A percentile compares a stretch with the other conserved stretches of the same genome.
These are phyloP conservation scores for Styela clava DNA, from an alignment of 23 tunicate genomes.

Conservation along the genomic window DNA sequence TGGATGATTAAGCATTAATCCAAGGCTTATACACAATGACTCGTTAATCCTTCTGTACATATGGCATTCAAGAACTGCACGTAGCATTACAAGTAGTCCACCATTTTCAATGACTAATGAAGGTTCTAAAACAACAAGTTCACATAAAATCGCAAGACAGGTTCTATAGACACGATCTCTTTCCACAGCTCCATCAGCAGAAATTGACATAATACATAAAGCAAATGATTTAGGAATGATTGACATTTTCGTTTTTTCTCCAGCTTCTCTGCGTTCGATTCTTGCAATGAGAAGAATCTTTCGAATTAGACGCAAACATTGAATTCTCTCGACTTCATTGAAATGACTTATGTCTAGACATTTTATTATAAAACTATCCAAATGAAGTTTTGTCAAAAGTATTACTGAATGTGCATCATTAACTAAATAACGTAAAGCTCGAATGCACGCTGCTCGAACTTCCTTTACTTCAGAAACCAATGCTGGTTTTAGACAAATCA, in stretches of 20 bases:
- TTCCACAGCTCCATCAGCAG: conserved; percentile 85
- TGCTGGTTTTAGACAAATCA: conserved; percentile 77
- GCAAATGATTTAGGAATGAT: conserved; percentile 69
- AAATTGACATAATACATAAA: conserved; percentile 75
- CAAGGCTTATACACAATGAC: conserved; percentile 61
- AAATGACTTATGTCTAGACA: conserved; percentile 96
- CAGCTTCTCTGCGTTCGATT: conserved; percentile 4
- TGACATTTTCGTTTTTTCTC: conserved; percentile 14
- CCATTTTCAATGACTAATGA: conserved; percentile 68
- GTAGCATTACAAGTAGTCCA: conserved; percentile 63
- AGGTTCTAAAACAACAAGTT: conserved; percentile 76
- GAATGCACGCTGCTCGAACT: conserved; percentile 76
- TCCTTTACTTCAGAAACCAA: conserved; percentile 83
- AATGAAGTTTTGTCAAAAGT: conserved; percentile 41
- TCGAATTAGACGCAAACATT: conserved; percentile 72
- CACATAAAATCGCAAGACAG: conserved; percentile 83
- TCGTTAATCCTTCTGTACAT: conserved; percentile 78
- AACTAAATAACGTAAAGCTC: conserved; percentile 71
- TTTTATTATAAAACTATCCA: conserved; percentile 64
- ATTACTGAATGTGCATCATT: conserved; percentile 44
- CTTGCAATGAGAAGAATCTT: conserved; percentile 60
- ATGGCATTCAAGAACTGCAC: conserved; percentile 84
- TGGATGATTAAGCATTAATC: conserved; percentile 79
- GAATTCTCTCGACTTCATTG: conserved; percentile 88
- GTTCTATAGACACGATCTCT: conserved; percentile 90